Evolutionary conservation across 2,888 invertebrate genomes (phyloP).

Genomic region (Mechanitis messenoides): DNA sequence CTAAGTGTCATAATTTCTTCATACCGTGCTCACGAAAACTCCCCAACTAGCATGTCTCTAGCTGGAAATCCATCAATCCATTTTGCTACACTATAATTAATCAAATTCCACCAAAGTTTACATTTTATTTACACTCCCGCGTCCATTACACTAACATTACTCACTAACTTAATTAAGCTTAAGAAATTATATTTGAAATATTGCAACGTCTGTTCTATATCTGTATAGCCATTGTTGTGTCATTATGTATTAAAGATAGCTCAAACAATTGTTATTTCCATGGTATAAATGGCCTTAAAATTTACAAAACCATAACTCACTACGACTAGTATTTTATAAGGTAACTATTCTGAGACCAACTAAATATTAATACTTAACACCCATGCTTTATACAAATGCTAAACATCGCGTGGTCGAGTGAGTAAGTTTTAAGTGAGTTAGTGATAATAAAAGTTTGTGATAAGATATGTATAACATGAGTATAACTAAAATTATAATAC

Average conservation of each 20-base stretch:
- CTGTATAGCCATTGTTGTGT: not conserved
- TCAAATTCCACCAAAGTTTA: conserved; percentile 40
- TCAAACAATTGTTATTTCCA: not conserved
- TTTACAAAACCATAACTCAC: conserved; percentile 60
- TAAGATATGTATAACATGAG: conserved; percentile 3
- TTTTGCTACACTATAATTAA: conserved; percentile 44
- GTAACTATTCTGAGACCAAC: conserved; percentile 56
- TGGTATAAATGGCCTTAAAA: conserved; percentile 38
- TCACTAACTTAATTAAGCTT: conserved; percentile 16
- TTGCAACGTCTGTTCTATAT: conserved; percentile 10
- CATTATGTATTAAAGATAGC: not conserved
- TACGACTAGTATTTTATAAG: conserved; percentile 63
- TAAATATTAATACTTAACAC: conserved; percentile 30
- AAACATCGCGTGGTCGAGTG: conserved; percentile 15
- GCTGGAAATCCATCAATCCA: conserved; percentile 34
- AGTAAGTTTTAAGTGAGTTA: conserved; percentile 6
- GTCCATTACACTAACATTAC: conserved; percentile 31
- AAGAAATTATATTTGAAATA: conserved; percentile 10
- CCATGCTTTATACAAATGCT: conserved; percentile 27
- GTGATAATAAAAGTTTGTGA: conserved; percentile 7
- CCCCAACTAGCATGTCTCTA: conserved; percentile 20
- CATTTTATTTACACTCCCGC: conserved; percentile 53
- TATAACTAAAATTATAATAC: conserved; percentile 3
- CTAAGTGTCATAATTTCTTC: conserved; percentile 51
- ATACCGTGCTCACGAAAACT: conserved; percentile 60